Evolutionary conservation across 2,797 vertebrate species (phyloP).

Genomic region (Eutrigla gurnardus): DNA sequence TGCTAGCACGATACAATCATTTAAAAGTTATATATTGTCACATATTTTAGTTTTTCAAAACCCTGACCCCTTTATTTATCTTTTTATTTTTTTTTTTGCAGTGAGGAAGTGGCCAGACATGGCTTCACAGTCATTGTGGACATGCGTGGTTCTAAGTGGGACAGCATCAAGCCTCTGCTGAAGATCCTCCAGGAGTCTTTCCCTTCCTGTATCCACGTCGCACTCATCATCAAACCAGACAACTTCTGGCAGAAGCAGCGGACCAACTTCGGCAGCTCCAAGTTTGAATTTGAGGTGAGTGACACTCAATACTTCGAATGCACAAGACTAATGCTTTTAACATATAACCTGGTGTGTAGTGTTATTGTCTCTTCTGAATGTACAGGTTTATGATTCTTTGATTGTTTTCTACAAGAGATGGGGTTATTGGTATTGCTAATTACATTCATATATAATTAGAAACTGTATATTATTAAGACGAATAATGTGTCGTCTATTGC

Average conservation of each 20-base stretch:
- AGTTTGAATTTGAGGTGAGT: slow-evolving; percentile 98
- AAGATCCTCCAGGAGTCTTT: slow-evolving; percentile 99
- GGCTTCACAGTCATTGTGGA: slow-evolving; percentile 99
- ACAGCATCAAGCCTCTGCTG: slow-evolving; percentile 98
- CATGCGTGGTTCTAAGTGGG: slow-evolving; percentile 99
- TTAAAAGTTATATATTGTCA: not conserved
- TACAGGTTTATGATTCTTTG: not conserved
- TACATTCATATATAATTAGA: not conserved
- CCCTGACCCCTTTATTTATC: slow-evolving; percentile 18
- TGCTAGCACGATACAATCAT: not conserved
- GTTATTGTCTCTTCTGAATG: not conserved
- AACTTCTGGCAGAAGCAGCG: slow-evolving; percentile 99
- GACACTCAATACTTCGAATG: not conserved
- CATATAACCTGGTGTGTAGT: not conserved
- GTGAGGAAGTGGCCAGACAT: slow-evolving; percentile 95
- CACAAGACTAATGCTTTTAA: not conserved
- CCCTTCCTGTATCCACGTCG: slow-evolving; percentile 96
- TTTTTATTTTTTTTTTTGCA: slow-evolving; percentile 67
- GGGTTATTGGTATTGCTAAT: not conserved
- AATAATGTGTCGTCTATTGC: slow-evolving; percentile 16
- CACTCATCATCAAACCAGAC: slow-evolving; percentile 99
- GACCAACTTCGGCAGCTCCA: slow-evolving; percentile 98
- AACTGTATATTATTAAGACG: not conserved
- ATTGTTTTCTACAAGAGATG: not conserved
- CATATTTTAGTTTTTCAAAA: not conserved